These are phyloP conservation scores for Agrochola lota DNA, from an alignment of 2,888 invertebrate genomes.

Conservation along the genomic window DNA sequence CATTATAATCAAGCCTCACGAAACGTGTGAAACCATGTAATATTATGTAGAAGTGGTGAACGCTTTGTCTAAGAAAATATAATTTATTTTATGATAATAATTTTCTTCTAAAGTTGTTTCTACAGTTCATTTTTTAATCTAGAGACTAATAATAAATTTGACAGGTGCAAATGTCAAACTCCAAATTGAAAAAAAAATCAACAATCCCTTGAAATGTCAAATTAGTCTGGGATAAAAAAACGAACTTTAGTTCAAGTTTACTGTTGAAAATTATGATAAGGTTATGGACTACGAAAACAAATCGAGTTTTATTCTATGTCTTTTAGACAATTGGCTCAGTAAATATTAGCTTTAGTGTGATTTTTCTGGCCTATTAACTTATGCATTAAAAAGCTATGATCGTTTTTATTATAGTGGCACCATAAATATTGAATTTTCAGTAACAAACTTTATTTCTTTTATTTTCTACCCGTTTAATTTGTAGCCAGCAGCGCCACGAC, in stretches of 20 bases:
- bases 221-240: too few species aligned
- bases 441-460: neutral
- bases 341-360: neutral
- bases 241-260: too few species aligned
- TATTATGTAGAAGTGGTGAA: neutral
- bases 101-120: neutral
- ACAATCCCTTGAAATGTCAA: too few species aligned
- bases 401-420: neutral
- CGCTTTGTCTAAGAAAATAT: constrained; percentile 4
- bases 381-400: neutral
- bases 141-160: too few species aligned
- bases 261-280: neutral
- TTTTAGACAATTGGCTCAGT: neutral
- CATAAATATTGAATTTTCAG: neutral
- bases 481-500: constrained; percentile 16
- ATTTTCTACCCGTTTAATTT: neutral
- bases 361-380: neutral
- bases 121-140: too few species aligned
- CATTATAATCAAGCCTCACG: neutral
- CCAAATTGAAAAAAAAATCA: too few species aligned
- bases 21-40: neutral
- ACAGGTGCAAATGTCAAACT: too few species aligned
- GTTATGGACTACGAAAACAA: neutral
- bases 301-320: neutral
- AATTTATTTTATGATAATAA: neutral